These are phyloP conservation scores for Apogon hyalosoma DNA, from an alignment of 2,797 vertebrate species.

Conservation along the genomic window DNA sequence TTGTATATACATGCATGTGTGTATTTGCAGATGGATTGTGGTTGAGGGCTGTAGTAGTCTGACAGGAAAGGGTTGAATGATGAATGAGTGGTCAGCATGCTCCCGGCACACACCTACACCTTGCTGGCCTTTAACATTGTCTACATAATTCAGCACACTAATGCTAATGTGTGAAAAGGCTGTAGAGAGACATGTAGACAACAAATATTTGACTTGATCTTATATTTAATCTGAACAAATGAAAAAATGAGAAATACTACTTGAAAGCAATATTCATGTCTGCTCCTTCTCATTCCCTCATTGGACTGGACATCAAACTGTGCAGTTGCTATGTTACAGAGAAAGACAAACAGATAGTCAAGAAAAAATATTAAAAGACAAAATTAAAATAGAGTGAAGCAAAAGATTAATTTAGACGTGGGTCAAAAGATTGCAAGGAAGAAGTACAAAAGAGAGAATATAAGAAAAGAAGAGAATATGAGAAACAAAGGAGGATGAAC, in stretches of 20 bases:
- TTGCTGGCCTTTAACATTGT: neutral
- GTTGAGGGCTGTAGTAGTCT: neutral
- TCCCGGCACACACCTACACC: slow-evolving; percentile 7
- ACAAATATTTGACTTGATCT: neutral
- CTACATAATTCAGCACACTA: neutral
- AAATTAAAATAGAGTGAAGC: neutral
- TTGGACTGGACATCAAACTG: neutral
- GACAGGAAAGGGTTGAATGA: slow-evolving; percentile 18
- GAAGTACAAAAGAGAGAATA: neutral
- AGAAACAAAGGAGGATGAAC: neutral
- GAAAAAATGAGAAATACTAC: too few species aligned
- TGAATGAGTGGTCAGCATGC: slow-evolving; percentile 30
- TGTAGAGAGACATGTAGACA: neutral
- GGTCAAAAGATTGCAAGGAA: too few species aligned
- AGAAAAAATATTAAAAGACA: neutral
- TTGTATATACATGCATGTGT: neutral
- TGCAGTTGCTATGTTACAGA: neutral
- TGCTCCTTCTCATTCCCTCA: neutral
- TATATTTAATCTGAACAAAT: too few species aligned
- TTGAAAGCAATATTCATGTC: neutral
- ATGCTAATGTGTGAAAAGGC: neutral
- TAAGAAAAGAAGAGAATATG: neutral
- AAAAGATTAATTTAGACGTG: neutral
- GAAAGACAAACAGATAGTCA: neutral
- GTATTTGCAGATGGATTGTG: neutral